Percentiles rank a stretch among this genome's conserved stretches.
phyloP scores from a whole-genome alignment of 2,888 invertebrate species.

The Athripsodes cinereus region DNA sequence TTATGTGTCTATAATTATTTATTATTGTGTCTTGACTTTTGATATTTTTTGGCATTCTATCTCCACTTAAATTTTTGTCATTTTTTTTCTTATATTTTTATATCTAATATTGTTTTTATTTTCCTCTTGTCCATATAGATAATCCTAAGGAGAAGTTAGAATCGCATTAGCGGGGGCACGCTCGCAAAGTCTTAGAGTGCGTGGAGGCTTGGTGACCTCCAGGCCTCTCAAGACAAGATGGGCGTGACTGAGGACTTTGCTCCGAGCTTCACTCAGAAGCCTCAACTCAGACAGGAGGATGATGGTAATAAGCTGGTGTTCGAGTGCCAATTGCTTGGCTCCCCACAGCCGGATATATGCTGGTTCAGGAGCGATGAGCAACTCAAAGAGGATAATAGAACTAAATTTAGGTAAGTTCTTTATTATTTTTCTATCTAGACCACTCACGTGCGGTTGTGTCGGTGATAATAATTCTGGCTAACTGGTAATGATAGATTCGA shows the following conservation, averaged over 20 bases:
- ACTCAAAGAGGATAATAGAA: conserved; percentile 76
- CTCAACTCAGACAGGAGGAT: conserved; percentile 92
- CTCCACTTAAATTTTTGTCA: too few species aligned
- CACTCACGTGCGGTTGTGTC: too few species aligned
- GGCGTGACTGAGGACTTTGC: conserved; percentile 92
- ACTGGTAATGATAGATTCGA: too few species aligned
- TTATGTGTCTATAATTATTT: too few species aligned
- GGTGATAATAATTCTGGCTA: too few species aligned
- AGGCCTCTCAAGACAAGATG: conserved; percentile 41
- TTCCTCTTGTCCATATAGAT: too few species aligned
- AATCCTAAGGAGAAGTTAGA: background rate
- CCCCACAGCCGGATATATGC: conserved; percentile 85
- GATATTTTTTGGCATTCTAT: too few species aligned
- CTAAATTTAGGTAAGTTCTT: conserved; percentile 61
- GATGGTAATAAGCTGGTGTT: conserved; percentile 92
- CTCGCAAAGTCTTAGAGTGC: background rate
- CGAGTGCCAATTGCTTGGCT: conserved; percentile 84
- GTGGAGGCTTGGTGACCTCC: background rate
- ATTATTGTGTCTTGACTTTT: too few species aligned
- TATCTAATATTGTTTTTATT: too few species aligned
- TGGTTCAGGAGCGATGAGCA: conserved; percentile 88
- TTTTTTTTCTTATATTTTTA: too few species aligned
- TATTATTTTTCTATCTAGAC: background rate
- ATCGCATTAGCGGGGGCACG: background rate
- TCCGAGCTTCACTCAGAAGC: conserved; percentile 98